These are phyloP conservation scores for Halocaridina rubra DNA, from an alignment of 2,888 invertebrate species.

Conservation along the genomic window DNA sequence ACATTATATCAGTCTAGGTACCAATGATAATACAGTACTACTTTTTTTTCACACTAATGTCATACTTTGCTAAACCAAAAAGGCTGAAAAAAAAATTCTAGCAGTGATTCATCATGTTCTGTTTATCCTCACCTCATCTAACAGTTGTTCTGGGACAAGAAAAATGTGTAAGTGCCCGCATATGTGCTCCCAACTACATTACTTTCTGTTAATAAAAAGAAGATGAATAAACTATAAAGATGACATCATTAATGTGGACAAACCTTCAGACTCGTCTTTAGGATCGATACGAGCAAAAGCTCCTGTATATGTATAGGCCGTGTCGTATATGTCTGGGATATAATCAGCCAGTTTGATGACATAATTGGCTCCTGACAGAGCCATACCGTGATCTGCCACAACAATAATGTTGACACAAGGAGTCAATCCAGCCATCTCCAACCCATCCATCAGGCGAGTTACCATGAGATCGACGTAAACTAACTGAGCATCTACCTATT, in stretches of 20 bases:
- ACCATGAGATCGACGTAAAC: conserved; percentile 66
- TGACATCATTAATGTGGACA: not conserved
- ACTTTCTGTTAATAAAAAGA: too few species aligned
- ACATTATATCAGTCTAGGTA: too few species aligned
- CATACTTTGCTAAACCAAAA: too few species aligned
- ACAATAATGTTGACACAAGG: conserved; percentile 67
- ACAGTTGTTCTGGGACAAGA: too few species aligned
- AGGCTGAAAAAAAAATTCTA: too few species aligned
- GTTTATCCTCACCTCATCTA: too few species aligned
- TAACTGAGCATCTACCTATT: conserved; percentile 39
- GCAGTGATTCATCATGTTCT: too few species aligned
- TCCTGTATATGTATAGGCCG: conserved; percentile 45
- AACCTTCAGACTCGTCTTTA: conserved; percentile 53
- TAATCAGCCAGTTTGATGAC: conserved; percentile 52
- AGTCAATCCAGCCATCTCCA: conserved; percentile 64
- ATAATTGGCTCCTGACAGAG: conserved; percentile 8
- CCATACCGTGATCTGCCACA: conserved; percentile 67
- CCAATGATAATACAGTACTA: too few species aligned
- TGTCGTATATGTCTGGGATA: conserved; percentile 41
- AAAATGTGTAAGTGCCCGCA: too few species aligned
- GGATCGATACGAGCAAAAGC: conserved; percentile 54
- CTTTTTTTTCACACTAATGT: too few species aligned
- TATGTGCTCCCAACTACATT: too few species aligned
- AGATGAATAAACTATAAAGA: too few species aligned
- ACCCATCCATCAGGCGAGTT: conserved; percentile 65